Conservation (phyloP, 2,113 vertebrate species). For the Potamarius usumacintae region DNA sequence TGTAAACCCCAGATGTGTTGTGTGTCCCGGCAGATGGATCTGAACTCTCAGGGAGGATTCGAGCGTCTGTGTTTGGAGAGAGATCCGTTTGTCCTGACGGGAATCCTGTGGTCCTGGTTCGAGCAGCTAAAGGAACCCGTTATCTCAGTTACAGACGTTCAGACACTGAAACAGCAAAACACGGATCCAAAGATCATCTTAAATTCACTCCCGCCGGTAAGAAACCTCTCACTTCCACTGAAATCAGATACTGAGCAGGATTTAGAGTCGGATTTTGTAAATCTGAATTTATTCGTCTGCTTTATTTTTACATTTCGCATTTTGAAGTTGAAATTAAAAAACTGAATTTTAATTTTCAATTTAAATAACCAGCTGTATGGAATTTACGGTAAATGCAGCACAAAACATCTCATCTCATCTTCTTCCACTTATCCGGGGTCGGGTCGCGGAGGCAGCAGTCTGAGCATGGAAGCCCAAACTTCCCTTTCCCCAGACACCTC, state of each 20-base stretch:
- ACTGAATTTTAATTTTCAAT: neutral
- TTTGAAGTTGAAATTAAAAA: neutral
- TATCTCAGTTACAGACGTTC: conserved; percentile 76
- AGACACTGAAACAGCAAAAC: conserved; percentile 68
- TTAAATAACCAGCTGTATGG: neutral
- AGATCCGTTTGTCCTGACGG: conserved; percentile 87
- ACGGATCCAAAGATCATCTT: conserved; percentile 74
- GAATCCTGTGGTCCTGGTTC: conserved; percentile 96
- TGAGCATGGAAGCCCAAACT: too few relatives aligned
- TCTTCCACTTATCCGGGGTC: too few relatives aligned
- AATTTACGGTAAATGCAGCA: too few relatives aligned
- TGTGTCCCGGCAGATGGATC: conserved; percentile 76
- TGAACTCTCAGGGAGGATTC: conserved; percentile 91
- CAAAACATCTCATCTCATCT: too few relatives aligned
- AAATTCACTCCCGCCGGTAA: conserved; percentile 80
- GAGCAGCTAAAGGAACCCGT: conserved; percentile 92
- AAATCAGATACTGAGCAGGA: too few relatives aligned
- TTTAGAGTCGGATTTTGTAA: too few relatives aligned
- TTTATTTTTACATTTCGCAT: neutral
- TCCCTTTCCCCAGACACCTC: too few relatives aligned
- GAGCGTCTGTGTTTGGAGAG: conserved; percentile 86
- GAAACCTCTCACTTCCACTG: neutral
- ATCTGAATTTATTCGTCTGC: neutral
- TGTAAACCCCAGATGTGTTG: neutral
- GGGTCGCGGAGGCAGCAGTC: too few relatives aligned